Evolutionary conservation across 92 coral and sea anemone species (phyloP).

Genomic region (Parazoanthus atlanticus): DNA sequence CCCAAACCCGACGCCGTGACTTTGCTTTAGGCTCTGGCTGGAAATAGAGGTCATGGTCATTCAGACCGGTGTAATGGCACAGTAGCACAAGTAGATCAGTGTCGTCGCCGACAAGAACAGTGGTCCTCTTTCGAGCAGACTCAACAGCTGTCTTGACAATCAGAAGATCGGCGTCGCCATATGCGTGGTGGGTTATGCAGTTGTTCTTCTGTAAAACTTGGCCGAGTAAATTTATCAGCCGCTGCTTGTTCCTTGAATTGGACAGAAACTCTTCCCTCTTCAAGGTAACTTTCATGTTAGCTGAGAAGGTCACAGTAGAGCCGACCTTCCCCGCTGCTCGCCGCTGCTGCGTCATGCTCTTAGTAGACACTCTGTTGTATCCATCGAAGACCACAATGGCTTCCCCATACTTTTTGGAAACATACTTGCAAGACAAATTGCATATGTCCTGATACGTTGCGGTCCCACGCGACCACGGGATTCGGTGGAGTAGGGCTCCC

Average conservation of each 20-base stretch:
- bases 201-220: neutral
- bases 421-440: neutral
- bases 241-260: conserved; percentile 51
- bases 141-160: conserved; percentile 51
- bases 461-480: conserved; percentile 37
- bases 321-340: neutral
- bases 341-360: no score
- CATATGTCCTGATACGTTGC: neutral
- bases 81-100: conserved; percentile 69
- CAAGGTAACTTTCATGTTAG: conserved; percentile 47
- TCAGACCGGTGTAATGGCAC: neutral
- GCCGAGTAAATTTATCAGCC: conserved; percentile 43
- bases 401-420: conserved; percentile 3
- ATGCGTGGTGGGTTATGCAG: conserved; percentile 48
- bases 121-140: conserved; percentile 32
- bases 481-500: conserved; percentile 52
- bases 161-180: conserved; percentile 59
- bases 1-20: no score
- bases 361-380: no score
- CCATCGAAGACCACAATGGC: neutral
- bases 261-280: conserved; percentile 61
- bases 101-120: conserved; percentile 63
- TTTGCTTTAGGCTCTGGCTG: no score
- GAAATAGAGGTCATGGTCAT: no score
- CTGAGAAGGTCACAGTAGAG: conserved; percentile 44